phyloP scores from a whole-genome alignment of 2,888 invertebrate species.

The Parapristionchus giblindavisi region DNA sequence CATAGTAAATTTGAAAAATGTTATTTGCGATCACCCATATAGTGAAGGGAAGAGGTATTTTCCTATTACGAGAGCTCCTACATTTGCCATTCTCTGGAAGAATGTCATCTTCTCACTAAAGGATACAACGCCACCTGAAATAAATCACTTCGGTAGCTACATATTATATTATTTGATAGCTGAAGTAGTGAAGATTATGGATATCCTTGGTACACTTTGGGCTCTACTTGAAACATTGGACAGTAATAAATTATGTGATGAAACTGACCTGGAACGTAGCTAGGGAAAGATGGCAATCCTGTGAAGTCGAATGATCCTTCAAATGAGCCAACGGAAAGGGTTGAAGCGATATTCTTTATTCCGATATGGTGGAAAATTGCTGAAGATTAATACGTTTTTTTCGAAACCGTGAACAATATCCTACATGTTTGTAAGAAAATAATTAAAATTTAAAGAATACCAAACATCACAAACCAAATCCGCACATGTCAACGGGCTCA shows the following conservation, averaged over 20 bases:
- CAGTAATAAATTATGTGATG: background rate
- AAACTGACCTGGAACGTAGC: conserved; percentile 30
- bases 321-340: conserved; percentile 6
- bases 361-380: conserved; percentile 22
- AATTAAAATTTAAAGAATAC: background rate
- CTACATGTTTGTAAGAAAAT: background rate
- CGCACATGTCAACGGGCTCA: conserved; percentile 36
- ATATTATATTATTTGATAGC: background rate
- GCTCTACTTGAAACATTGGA: background rate
- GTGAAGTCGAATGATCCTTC: conserved; percentile 30
- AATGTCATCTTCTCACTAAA: conserved; percentile 35
- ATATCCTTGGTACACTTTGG: no score
- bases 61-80: conserved; percentile 14
- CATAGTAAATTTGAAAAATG: no score
- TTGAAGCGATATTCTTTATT: conserved; percentile 10
- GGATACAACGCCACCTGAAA: background rate
- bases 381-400: no score
- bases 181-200: no score
- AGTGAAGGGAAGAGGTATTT: conserved; percentile 20
- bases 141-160: background rate
- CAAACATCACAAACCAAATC: conserved; percentile 23
- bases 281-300: conserved; percentile 22
- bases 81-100: conserved; percentile 27
- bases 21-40: background rate
- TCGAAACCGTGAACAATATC: background rate